Evolutionary conservation across 2,113 vertebrate species (phyloP), one percentile per base, ranked within the genome.

Genomic region (Paedocypris sp.): DNA sequence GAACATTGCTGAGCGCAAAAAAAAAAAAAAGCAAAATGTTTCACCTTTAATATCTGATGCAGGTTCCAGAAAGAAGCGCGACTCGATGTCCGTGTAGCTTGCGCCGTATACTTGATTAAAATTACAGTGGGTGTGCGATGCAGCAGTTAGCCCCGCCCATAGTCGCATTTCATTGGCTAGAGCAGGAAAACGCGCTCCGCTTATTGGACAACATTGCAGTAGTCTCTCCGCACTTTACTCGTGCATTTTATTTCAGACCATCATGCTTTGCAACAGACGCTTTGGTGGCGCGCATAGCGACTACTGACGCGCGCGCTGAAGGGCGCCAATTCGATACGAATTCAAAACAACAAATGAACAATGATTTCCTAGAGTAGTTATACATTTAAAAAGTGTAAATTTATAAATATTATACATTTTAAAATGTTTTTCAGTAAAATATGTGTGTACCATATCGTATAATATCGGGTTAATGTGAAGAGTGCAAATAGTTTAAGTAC

Each of bases 171-270:
- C 3, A 84, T 87, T 83, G 79, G 82, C 18, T 47, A 35, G 8
- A 53, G 42, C 16, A 53, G 41, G 50, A 42, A 16, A 4, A 64
- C 5, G 0, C 2, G 6, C 2, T 3, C 31, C 49, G 18, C 0
- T 12, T 1, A 86, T 87, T 86, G 82, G 84, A 4, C 46, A 1
- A 3, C 1, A 11, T 1, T 1, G 2, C 16, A 1, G 16, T 12
- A 28, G 78, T 63, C 71, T 69, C 47, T 32, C 67, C 1, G 82
- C 77, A 36, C 15, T 86, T 77, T 87, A 64, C 66, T 4, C 3
- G 19, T 5, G 86, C 84, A 73, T 82, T 87, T 85, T 87, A 79
- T 87, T 76, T 86, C 83, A 69, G 13, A 71, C 86, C 86, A 48
- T 66, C 52, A 80, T 83, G 75, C 86, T 15, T 75, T 80, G 81